phyloP scores from a whole-genome alignment of 2,797 vertebrate genomes.

The Pteronotus mesoamericanus region DNA sequence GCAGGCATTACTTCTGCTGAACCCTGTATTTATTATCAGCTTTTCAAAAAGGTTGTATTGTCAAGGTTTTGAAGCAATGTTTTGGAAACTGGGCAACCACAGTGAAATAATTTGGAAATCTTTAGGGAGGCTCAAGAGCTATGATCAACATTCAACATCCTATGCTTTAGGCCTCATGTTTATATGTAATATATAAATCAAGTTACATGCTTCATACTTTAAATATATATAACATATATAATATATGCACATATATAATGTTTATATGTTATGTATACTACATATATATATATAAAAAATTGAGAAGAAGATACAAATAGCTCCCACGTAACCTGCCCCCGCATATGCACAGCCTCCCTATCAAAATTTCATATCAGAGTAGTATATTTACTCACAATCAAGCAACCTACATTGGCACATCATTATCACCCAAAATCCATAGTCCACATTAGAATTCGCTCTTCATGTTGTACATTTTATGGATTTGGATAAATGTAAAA shows the following conservation, averaged over 20 bases:
- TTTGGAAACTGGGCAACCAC: not conserved
- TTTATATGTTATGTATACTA: not conserved
- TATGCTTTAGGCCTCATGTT: not conserved
- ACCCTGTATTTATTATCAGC: not conserved
- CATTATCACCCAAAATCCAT: not conserved
- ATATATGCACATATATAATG: not conserved
- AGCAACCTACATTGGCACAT: not conserved
- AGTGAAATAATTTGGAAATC: conserved; percentile 5
- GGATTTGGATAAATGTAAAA: not conserved
- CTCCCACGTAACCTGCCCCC: not conserved
- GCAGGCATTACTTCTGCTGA: no score
- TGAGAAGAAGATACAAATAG: not conserved
- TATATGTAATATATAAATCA: not conserved
- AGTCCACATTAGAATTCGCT: not conserved
- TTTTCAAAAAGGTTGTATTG: not conserved
- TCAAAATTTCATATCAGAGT: not conserved
- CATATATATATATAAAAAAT: not conserved
- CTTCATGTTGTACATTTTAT: not conserved
- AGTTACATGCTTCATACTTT: not conserved
- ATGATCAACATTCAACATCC: conserved; percentile 36
- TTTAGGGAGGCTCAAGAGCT: not conserved
- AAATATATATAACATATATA: not conserved
- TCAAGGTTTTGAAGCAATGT: not conserved
- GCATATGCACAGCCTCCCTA: not conserved
- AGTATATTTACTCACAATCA: not conserved